Percentiles rank a stretch among this genome's conserved stretches.
Conservation (phyloP, 1,140 invertebrate species). For the Lanistes nyassanus region DNA sequence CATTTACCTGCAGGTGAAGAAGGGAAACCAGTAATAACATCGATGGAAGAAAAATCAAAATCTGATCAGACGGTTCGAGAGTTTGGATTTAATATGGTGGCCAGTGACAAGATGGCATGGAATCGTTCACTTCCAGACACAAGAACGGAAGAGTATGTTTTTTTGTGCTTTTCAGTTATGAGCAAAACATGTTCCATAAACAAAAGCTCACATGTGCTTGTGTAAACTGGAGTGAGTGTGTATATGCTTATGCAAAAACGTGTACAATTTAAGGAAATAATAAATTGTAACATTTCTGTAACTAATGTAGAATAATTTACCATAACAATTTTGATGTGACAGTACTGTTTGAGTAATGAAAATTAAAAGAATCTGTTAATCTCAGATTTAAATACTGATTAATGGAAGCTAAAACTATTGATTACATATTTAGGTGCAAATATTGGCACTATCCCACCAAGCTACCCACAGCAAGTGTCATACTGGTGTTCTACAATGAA, state of each 20-base stretch:
- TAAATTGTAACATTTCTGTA: too few species aligned
- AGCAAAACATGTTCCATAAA: not conserved
- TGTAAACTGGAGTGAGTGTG: not conserved
- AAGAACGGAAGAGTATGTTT: conserved; percentile 80
- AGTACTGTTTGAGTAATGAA: too few species aligned
- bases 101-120: conserved; percentile 90
- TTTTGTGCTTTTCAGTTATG: not conserved
- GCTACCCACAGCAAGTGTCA: conserved; percentile 91
- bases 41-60: conserved; percentile 56
- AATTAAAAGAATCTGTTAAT: too few species aligned
- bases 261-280: too few species aligned
- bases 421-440: conserved; percentile 78
- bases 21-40: conserved; percentile 59
- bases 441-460: conserved; percentile 93
- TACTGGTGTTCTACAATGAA: conserved; percentile 98
- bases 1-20: conserved; percentile 52
- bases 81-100: conserved; percentile 96
- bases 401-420: too few species aligned
- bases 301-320: too few species aligned
- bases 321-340: too few species aligned
- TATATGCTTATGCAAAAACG: not conserved
- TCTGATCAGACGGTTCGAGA: conserved; percentile 70
- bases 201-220: not conserved
- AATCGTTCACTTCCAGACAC: conserved; percentile 88
- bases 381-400: too few species aligned